Percentiles rank a stretch among this genome's conserved stretches.
These are phyloP conservation scores for Electrona antarctica DNA, from an alignment of 2,113 vertebrate species.

Conservation along the genomic window DNA sequence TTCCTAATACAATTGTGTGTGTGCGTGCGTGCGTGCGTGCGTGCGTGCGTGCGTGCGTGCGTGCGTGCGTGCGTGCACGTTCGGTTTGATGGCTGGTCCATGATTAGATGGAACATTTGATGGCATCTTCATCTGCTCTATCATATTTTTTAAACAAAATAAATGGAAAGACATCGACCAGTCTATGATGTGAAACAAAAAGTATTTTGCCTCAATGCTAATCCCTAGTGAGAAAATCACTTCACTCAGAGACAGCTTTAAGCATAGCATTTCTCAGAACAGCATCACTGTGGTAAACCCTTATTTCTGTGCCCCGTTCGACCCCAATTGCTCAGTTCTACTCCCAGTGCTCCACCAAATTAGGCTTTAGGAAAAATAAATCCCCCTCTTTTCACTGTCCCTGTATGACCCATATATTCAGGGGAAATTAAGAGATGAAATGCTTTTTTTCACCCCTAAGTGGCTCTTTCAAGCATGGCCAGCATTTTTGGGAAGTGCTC, in stretches of 20 bases:
- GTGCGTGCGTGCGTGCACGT: too few relatives aligned
- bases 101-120: slow-evolving; percentile 22
- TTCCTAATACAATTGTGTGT: not conserved
- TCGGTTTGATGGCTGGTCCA: not conserved
- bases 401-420: slow-evolving; percentile 39
- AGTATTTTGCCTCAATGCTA: slow-evolving; percentile 25
- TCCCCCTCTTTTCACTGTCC: slow-evolving; percentile 27
- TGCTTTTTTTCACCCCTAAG: slow-evolving; percentile 9
- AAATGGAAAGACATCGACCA: slow-evolving; percentile 18
- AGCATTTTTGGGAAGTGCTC: slow-evolving; percentile 26
- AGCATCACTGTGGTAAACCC: slow-evolving; percentile 44
- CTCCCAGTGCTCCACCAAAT: slow-evolving; percentile 22
- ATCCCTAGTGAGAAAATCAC: slow-evolving; percentile 53
- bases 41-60: too few relatives aligned
- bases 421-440: not conserved
- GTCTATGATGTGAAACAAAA: slow-evolving; percentile 20
- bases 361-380: slow-evolving; percentile 42
- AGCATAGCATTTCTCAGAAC: slow-evolving; percentile 44
- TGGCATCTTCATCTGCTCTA: slow-evolving; percentile 23
- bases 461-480: slow-evolving; percentile 28
- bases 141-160: slow-evolving; percentile 2
- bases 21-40: too few relatives aligned
- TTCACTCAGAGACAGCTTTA: slow-evolving; percentile 19
- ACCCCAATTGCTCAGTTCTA: slow-evolving; percentile 15
- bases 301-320: slow-evolving; percentile 9